These are phyloP conservation scores for Bostrychus sinensis DNA, from an alignment of 2,113 vertebrate species.

Conservation along the genomic window DNA sequence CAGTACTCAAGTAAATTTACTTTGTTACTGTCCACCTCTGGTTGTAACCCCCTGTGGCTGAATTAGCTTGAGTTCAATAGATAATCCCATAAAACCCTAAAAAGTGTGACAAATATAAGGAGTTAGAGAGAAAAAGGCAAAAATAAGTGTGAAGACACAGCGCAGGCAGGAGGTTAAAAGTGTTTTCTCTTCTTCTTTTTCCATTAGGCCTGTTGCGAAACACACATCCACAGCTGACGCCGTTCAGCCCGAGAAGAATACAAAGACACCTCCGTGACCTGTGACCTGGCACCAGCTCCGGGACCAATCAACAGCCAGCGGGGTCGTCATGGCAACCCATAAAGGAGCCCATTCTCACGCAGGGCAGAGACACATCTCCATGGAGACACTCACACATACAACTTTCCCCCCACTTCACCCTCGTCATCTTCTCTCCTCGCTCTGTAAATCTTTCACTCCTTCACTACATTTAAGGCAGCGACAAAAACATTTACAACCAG, in stretches of 20 bases:
- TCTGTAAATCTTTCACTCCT: conserved; percentile 27
- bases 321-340: conserved; percentile 71
- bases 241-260: conserved; percentile 36
- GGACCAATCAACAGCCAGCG: conserved; percentile 54
- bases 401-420: conserved; percentile 28
- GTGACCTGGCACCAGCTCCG: conserved; percentile 70
- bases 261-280: conserved; percentile 73
- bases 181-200: conserved; percentile 27
- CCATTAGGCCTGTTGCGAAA: conserved; percentile 14
- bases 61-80: too few species aligned
- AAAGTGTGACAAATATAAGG: too few species aligned
- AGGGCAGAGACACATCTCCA: conserved; percentile 76
- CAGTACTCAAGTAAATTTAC: too few species aligned
- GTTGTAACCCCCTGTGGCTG: too few species aligned
- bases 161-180: background rate
- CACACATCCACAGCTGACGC: conserved; percentile 30
- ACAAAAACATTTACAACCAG: conserved; percentile 1
- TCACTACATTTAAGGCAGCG: conserved; percentile 10
- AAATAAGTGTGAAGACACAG: too few species aligned
- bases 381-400: conserved; percentile 65
- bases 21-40: too few species aligned
- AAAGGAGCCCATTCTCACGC: conserved; percentile 75
- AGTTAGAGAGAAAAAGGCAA: too few species aligned
- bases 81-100: too few species aligned
- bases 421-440: conserved; percentile 12